Evolutionary conservation across 2,797 vertebrate species (phyloP).

Genomic region (Rhadinocentrus ornatus): DNA sequence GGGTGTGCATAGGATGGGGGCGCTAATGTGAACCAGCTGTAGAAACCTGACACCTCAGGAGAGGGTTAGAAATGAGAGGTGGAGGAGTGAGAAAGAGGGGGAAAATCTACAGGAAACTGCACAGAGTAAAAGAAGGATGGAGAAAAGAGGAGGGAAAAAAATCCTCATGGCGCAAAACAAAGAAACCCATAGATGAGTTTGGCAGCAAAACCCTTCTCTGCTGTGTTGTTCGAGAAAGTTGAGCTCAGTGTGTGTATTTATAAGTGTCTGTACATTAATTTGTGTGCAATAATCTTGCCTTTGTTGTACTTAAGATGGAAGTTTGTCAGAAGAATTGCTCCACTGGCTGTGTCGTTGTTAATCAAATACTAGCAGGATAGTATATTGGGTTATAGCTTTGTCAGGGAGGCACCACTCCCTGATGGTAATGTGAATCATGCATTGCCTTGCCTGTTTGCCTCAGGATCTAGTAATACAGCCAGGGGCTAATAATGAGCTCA

Average conservation of each 20-base stretch:
- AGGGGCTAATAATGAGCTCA: constrained; percentile 67
- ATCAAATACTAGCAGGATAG: constrained; percentile 38
- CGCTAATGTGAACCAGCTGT: constrained; percentile 87
- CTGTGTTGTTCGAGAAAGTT: constrained; percentile 51
- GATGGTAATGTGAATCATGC: constrained; percentile 73
- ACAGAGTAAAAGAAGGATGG: constrained; percentile 57
- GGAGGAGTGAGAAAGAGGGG: constrained; percentile 72
- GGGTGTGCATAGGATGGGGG: constrained; percentile 66
- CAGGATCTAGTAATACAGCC: constrained; percentile 50
- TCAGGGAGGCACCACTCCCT: constrained; percentile 68
- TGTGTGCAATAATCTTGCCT: constrained; percentile 15
- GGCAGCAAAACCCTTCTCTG: constrained; percentile 49
- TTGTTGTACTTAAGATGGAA: constrained; percentile 15
- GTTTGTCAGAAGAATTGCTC: constrained; percentile 23
- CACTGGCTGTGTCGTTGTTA: constrained; percentile 41
- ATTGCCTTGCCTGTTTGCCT: constrained; percentile 70
- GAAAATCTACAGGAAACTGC: constrained; percentile 65
- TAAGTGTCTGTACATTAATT: constrained; percentile 20
- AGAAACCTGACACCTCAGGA: constrained; percentile 85
- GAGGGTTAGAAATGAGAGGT: constrained; percentile 71
- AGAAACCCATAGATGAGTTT: constrained; percentile 77
- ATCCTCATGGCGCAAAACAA: constrained; percentile 73
- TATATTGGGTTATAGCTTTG: constrained; percentile 42
- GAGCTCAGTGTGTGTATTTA: constrained; percentile 34
- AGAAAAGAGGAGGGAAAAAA: constrained; percentile 56